Evolutionary conservation across 2,888 invertebrate species (phyloP), one percentile per base, ranked within the genome.

Genomic region (Sinhomidia bicolor): DNA sequence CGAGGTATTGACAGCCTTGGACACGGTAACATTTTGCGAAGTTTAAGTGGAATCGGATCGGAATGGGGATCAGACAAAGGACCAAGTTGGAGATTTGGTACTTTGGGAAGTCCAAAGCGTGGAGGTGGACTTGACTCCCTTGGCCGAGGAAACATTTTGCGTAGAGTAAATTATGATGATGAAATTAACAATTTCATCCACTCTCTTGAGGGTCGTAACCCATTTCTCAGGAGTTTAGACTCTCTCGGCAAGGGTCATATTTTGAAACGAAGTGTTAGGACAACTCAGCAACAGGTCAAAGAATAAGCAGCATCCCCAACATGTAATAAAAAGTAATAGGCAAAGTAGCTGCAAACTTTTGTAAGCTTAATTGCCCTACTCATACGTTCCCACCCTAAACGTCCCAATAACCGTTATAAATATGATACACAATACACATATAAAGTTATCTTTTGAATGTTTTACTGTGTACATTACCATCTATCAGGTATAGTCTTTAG

Each of bases 241-340:
- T 94, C 94, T 1, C 93, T 95, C 5, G 95, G 93, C 0, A 93
- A 93, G 78, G 94, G 94, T 14, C 94, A 95, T 93, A 92, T 93
- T 80, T 94, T 92, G 17, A 92, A 92, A 74, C 82, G 92, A 68
- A 91, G 91, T 89, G 85, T 91, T 79, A 89, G 90, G 41, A 79
- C 83, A 57, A 26, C 32, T 36, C 88, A 88, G 78, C 86, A 87
- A 79, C 88, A 88, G 88, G 89, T 89, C 85, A 84, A 89, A 51
- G 85, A 84, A 89, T 89, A 44, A 60, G 47, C n/a, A 44, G 41
- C 36, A 7, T 36, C 3, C 36, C 36, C 7, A 36, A 36, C 54
- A 17, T 6, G 17, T 17, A 47, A 12, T 3, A 47, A 41, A 41
- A n/a, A 1, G 23, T 23, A 17, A 17, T 68, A 68, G 36, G 36